phyloP scores from a whole-genome alignment of 1,140 invertebrate species.

The Drosophila nasuta region DNA sequence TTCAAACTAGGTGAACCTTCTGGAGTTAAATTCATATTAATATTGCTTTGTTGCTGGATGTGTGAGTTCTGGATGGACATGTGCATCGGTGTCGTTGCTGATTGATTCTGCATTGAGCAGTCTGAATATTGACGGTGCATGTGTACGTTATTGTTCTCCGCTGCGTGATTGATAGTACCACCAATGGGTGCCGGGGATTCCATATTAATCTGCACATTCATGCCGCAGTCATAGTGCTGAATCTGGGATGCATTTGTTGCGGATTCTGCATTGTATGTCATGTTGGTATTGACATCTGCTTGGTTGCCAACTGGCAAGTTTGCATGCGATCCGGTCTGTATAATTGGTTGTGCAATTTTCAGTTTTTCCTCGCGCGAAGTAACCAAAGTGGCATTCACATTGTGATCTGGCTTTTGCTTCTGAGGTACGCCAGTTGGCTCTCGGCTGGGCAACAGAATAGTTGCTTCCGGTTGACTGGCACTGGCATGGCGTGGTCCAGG shows the following conservation, averaged over 20 bases:
- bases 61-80: conserved; percentile 85
- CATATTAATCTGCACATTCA: conserved; percentile 93
- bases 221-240: conserved; percentile 91
- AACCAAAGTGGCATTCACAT: conserved; percentile 46
- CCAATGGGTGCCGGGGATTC: conserved; percentile 95
- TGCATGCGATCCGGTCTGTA: conserved; percentile 54
- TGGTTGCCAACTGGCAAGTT: conserved; percentile 60
- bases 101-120: conserved; percentile 87
- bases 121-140: conserved; percentile 87
- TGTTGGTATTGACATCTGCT: conserved; percentile 63
- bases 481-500: conserved; percentile 36
- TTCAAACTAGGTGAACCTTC: conserved; percentile 69
- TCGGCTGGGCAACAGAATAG: conserved; percentile 43
- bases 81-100: conserved; percentile 86
- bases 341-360: conserved; percentile 57
- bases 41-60: conserved; percentile 75
- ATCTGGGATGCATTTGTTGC: conserved; percentile 88
- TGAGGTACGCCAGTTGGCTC: conserved; percentile 30
- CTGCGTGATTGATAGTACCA: conserved; percentile 92
- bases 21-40: conserved; percentile 72
- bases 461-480: conserved; percentile 46
- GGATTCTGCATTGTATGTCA: conserved; percentile 64
- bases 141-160: conserved; percentile 87
- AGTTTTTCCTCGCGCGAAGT: conserved; percentile 59
- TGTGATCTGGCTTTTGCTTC: conserved; percentile 68